Evolutionary conservation across 2,888 invertebrate genomes (phyloP), one percentile per base, ranked within the genome.

Genomic region (Chaetogeoica ovagalla): DNA sequence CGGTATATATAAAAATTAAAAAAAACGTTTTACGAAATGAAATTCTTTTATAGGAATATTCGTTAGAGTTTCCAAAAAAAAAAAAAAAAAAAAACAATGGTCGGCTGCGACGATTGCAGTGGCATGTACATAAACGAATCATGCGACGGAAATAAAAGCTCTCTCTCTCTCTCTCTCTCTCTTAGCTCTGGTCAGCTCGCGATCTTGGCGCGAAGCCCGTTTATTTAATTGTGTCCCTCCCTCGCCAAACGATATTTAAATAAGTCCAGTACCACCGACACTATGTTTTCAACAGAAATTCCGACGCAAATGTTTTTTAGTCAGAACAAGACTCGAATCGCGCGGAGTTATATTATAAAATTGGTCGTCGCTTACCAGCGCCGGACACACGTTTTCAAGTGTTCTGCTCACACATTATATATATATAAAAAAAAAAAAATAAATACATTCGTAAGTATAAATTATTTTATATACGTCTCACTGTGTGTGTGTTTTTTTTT

Each of bases 71-170:
- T 37, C 37, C 30, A 4, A 66, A n/a, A n/a, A n/a, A n/a, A n/a
- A n/a, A n/a, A n/a, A n/a, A n/a, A n/a, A n/a, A n/a, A n/a, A n/a
- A n/a, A n/a, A 66, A 75, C 74, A 75, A 75, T 75, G 39, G 48
- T n/a, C 62, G 37, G 30, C 60, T 11, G 72, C 19, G 19, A 6
- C 19, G 55, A 17, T 13, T 17, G 37, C 65, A 30, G 4, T 30
- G 65, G 39, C 65, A 21, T 11, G 7, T 9, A 11, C 3, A 43
- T 43, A 30, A 43, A 7, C 43, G 43, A 57, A 59, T 68, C 69
- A 30, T 55, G 71, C 63, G 79, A 79, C 79, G 21, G 63, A 79
- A 79, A 79, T 79, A 79, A 79, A 30, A 79, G 71, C 70, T 79
- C 79, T 65, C 62, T 43, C 30, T 30, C 30, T 43, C 79, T n/a